Percentiles rank a stretch among this genome's conserved stretches.
Evolutionary conservation across 2,113 vertebrate genomes (phyloP).

Genomic region (Notothenia rossii): DNA sequence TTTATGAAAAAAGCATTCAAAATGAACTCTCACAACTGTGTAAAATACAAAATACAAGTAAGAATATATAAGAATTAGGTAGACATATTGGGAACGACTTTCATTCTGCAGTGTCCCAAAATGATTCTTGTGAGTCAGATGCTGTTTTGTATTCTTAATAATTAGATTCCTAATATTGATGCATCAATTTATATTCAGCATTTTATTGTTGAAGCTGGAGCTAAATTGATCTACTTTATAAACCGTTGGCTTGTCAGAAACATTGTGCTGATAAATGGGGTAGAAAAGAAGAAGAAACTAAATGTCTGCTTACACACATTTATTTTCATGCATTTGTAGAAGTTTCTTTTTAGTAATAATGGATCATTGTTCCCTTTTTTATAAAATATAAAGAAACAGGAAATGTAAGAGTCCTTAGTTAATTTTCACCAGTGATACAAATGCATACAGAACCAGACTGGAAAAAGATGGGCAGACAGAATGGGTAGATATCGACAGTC

Average conservation of each 20-base stretch:
- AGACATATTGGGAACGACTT: not conserved
- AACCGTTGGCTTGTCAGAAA: no score
- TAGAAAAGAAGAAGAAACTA: no score
- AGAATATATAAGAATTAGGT: not conserved
- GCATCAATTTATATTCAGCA: not conserved
- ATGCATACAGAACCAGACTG: constrained; percentile 1
- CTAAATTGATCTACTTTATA: no score
- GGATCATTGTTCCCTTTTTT: no score
- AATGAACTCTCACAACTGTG: no score
- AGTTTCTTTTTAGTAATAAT: no score
- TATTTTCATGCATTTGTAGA: no score
- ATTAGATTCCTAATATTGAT: not conserved
- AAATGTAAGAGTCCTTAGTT: constrained; percentile 3
- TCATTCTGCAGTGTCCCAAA: not conserved
- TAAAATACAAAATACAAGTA: not conserved
- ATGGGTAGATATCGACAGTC: constrained; percentile 23
- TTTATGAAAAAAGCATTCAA: not conserved
- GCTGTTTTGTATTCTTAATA: not conserved
- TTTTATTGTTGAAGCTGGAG: not conserved
- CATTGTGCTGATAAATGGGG: no score
- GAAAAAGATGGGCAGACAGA: constrained; percentile 17
- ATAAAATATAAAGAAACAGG: not conserved
- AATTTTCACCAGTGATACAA: constrained; percentile 3
- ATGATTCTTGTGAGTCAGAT: not conserved
- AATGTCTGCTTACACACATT: no score